Base-by-base conservation (phyloP, 2,888 invertebrate genomes). In the Tricholauxania praeusta region DNA sequence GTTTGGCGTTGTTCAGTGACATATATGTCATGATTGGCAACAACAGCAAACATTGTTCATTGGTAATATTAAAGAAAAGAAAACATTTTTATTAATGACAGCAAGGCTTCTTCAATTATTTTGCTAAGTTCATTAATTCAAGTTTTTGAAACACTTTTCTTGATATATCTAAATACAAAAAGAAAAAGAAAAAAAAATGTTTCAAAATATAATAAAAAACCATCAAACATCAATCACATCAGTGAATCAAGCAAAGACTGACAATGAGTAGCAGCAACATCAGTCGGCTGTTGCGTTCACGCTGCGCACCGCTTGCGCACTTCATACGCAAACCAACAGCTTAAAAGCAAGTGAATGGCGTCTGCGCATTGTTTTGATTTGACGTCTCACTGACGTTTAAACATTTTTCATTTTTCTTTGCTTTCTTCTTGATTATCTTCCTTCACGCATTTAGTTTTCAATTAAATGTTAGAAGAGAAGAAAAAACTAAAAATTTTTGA, bases 201-300 rank as follows among this genome's bases (percentile, higher is more conserved):
- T 3, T 28, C 28, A 28, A 28, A 22, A 28, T 28, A 3, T 28
- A 28, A 69, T 52, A 22, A 65, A 48, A 55, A 77, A 81, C 81
- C 82, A 82, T 82, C 79, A 82, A 83, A 84, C 82, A 84, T 84
- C 84, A 84, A 84, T 84, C 84, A 84, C 83, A 76, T 66, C 73
- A 57, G n/a, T n/a, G 53, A 80, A 80, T 76, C 79, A 78, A 71
- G 67, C 80, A 77, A 75, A 39, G 76, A 72, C 73, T 51, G 28
- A 77, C 82, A 81, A 82, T 81, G 80, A 77, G 79, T 80, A 76
- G 78, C 79, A 80, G 57, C 62, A 79, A 79, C 78, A 75, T 80
- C 78, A 59, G 66, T 15, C 60, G 28, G 28, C 62, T 19, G 28
- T 17, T 22, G 59, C 12, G 19, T 53, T 39, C 67, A 74, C 67